phyloP scores from a whole-genome alignment of 2,888 invertebrate species.

The Rhaphigaster nebulosa region DNA sequence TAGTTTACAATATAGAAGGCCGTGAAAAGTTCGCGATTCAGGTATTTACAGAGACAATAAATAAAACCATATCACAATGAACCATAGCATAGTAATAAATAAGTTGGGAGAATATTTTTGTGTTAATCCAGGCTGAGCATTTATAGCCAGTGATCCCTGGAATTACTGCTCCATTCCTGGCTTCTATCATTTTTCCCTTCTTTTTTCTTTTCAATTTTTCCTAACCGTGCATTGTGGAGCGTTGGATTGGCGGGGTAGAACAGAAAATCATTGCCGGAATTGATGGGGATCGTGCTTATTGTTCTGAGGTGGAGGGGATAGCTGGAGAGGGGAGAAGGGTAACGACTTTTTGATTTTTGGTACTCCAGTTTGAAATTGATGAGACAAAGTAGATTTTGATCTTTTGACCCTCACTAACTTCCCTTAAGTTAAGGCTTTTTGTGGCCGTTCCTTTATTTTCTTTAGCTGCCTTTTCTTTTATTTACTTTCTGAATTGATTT shows the following conservation, averaged over 20 bases:
- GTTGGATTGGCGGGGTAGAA: neutral
- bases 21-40: neutral
- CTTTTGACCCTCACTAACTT: slow-evolving; percentile 57
- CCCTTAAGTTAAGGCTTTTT: slow-evolving; percentile 16
- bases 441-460: neutral
- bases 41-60: neutral
- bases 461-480: neutral
- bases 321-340: neutral
- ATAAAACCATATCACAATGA: neutral
- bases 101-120: neutral
- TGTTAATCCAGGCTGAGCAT: slow-evolving; percentile 1
- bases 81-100: neutral
- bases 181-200: neutral
- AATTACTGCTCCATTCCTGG: neutral
- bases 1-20: neutral
- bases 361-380: slow-evolving; percentile 57
- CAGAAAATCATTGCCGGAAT: slow-evolving; percentile 47
- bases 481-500: neutral
- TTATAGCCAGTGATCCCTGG: slow-evolving; percentile 25
- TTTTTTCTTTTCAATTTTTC: neutral
- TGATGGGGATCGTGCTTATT: slow-evolving; percentile 47
- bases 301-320: slow-evolving; percentile 7
- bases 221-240: neutral
- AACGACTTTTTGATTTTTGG: slow-evolving; percentile 56
- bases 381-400: slow-evolving; percentile 57